Conservation (phyloP, 2,888 invertebrate species). For the Epinotia nisella region DNA sequence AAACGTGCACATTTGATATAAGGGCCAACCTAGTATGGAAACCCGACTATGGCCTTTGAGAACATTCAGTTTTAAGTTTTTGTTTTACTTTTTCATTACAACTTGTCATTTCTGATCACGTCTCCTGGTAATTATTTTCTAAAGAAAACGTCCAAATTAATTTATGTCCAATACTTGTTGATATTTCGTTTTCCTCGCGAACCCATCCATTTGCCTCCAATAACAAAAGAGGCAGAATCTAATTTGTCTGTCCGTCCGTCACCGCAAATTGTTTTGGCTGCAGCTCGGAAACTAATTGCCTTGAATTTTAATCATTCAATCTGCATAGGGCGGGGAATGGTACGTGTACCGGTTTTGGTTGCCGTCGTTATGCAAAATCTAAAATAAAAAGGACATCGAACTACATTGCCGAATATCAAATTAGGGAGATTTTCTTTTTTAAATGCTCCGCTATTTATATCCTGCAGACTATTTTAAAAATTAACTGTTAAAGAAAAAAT, state of each 20-base stretch:
- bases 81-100: background rate
- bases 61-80: background rate
- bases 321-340: conserved; percentile 9
- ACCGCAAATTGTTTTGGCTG: conserved; percentile 40
- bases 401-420: too few species aligned
- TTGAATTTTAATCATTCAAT: conserved; percentile 43
- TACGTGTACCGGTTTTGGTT: conserved; percentile 4
- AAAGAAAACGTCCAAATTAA: background rate
- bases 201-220: conserved; percentile 9
- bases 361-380: too few species aligned
- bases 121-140: background rate
- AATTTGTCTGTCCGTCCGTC: conserved; percentile 37
- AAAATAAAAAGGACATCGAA: too few species aligned
- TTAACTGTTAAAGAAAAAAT: too few species aligned
- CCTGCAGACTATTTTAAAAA: too few species aligned
- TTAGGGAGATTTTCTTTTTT: too few species aligned
- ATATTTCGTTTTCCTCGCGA: conserved; percentile 26
- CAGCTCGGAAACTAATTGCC: conserved; percentile 35
- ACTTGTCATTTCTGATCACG: too few species aligned
- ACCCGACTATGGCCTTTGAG: too few species aligned
- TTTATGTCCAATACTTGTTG: conserved; percentile 13
- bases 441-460: too few species aligned
- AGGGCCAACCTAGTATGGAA: too few species aligned
- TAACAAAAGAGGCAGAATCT: conserved; percentile 39
- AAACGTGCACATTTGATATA: too few species aligned